A percentile compares a stretch with the other conserved stretches of the same genome.
Evolutionary conservation across 2,888 invertebrate genomes (phyloP).

Genomic region (Himalopsyche anomala): DNA sequence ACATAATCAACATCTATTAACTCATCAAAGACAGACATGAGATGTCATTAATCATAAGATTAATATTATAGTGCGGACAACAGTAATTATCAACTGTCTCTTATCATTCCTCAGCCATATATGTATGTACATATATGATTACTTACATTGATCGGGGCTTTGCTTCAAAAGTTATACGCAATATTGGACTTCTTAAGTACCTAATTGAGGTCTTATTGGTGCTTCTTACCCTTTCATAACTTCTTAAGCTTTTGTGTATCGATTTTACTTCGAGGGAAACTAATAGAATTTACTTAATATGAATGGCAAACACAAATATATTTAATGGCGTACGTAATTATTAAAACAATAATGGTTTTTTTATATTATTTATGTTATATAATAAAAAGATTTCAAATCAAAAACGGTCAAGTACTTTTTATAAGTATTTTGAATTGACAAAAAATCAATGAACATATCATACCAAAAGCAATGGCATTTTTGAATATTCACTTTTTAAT

Average conservation of each 20-base stretch:
- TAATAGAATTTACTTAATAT: neutral
- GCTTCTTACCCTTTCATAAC: neutral
- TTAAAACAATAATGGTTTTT: no score
- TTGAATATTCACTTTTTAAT: no score
- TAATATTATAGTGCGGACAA: neutral
- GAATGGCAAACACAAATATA: no score
- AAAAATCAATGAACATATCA: no score
- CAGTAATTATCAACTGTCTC: slow-evolving; percentile 15
- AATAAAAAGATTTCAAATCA: no score
- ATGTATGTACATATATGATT: neutral
- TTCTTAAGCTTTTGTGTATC: neutral
- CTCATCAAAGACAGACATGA: neutral
- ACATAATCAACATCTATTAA: neutral
- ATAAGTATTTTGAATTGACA: no score
- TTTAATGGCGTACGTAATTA: no score
- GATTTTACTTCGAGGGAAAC: neutral
- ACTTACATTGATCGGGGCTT: neutral
- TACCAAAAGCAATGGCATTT: no score
- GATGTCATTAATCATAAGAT: slow-evolving; percentile 10
- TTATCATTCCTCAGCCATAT: neutral
- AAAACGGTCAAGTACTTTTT: no score
- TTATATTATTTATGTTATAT: no score
- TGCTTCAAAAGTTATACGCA: neutral
- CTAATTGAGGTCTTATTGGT: neutral
- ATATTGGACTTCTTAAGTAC: slow-evolving; percentile 14